phyloP scores from a whole-genome alignment of 2,888 invertebrate genomes.

The Cheilosia soror region DNA sequence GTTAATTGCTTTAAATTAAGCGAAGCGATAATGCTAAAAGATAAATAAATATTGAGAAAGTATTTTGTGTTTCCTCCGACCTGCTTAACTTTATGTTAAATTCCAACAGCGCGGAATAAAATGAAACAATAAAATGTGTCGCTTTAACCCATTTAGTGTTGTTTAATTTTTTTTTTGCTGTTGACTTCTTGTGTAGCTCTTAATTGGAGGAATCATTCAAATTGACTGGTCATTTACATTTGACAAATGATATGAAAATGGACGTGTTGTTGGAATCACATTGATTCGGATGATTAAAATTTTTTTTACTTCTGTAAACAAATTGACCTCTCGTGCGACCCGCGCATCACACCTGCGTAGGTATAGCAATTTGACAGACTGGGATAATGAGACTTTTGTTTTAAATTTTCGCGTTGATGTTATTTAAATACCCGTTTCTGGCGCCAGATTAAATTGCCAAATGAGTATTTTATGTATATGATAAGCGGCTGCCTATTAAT shows the following conservation, averaged over 20 bases:
- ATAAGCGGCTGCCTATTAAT: constrained; percentile 34
- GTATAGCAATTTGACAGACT: background rate
- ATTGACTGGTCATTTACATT: constrained; percentile 60
- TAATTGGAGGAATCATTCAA: constrained; percentile 67
- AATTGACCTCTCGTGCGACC: constrained; percentile 11
- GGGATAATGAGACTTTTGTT: constrained; percentile 11
- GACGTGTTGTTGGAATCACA: constrained; percentile 22
- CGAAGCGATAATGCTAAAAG: constrained; percentile 66
- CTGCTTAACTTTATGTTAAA: constrained; percentile 31
- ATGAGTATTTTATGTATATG: constrained; percentile 26
- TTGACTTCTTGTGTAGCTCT: constrained; percentile 43
- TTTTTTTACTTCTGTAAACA: constrained; percentile 8
- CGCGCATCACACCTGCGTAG: background rate
- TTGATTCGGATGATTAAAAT: background rate
- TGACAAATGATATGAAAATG: constrained; percentile 54
- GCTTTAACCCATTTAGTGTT: constrained; percentile 32
- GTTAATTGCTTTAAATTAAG: constrained; percentile 74
- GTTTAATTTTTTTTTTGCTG: constrained; percentile 13
- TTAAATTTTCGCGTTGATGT: constrained; percentile 2
- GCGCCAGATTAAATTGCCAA: constrained; percentile 32
- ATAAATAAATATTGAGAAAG: constrained; percentile 73
- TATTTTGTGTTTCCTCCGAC: constrained; percentile 31
- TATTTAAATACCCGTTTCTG: constrained; percentile 26
- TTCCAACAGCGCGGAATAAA: constrained; percentile 12
- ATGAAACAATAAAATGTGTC: constrained; percentile 51